A percentile compares a stretch with the other conserved stretches of the same genome.
Evolutionary conservation across 1,140 invertebrate genomes (phyloP).

Genomic region (Capitella teleta): DNA sequence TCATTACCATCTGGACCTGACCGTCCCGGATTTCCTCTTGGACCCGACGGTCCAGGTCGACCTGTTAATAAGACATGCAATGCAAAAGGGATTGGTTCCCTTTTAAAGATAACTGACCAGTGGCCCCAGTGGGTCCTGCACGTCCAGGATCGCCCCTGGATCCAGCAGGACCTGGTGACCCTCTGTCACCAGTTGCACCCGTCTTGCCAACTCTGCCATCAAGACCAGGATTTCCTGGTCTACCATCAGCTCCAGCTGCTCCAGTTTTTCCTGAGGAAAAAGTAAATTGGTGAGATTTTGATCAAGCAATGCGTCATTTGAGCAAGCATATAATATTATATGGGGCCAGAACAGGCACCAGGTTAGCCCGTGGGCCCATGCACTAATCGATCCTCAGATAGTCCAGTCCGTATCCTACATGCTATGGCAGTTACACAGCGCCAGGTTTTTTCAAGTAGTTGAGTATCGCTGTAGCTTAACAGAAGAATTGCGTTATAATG

Average conservation of each 20-base stretch:
- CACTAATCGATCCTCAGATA: too few relatives aligned
- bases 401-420: too few relatives aligned
- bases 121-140: not conserved
- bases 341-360: too few relatives aligned
- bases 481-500: too few relatives aligned
- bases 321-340: too few relatives aligned
- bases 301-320: too few relatives aligned
- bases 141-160: not conserved
- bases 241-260: not conserved
- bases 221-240: not conserved
- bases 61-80: not conserved
- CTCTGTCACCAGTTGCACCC: not conserved
- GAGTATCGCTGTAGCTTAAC: too few relatives aligned
- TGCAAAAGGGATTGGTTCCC: not conserved
- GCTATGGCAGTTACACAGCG: too few relatives aligned
- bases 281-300: too few relatives aligned
- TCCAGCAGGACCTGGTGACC: not conserved
- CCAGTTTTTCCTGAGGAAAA: conserved; percentile 1
- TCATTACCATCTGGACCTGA: conserved; percentile 3
- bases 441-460: too few relatives aligned
- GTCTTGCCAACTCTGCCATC: conserved; percentile 15
- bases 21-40: not conserved
- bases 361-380: too few relatives aligned
- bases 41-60: not conserved
- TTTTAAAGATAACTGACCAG: not conserved